Base-by-base conservation (phyloP, 2,113 vertebrate genomes). In the Reinhardtius hippoglossoides region DNA sequence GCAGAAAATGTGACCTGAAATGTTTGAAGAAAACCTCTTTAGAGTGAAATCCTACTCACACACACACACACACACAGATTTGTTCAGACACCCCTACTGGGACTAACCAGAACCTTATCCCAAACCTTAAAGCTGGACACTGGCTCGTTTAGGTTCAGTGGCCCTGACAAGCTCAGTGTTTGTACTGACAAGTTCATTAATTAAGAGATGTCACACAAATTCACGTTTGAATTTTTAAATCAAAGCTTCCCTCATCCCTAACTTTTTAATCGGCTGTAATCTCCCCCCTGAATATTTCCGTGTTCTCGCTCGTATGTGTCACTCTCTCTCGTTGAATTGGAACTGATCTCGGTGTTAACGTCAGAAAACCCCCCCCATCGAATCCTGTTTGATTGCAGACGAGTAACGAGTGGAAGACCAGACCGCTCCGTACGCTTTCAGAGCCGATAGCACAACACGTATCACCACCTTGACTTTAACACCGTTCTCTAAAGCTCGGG, bases 391-490 rank as follows among this genome's bases (percentile, higher is more conserved):
- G 56, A 12, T 16, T 61, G 50, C 48, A 35, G 24, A 23, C 16
- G 23, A 54, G 50, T 9, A 9, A n/a, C 50, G 20, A 54, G 57
- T 9, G 61, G 52, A n/a, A 46, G 40, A 14, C 9, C 9, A 27
- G 26, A 48, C 42, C 16, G 63, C 12, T 71, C n/a, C 15, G 18
- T 16, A 0, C 23, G n/a, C 23, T 0, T 12, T 50, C 15, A 18
- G 73, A 83, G 46, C 44, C 37, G 15, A 76, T 74, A 54, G n/a
- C 16, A 65, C 20, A 58, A 55, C 26, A 71, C 37, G n/a, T 40
- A 55, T 26, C 26, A 55, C 71, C 72, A 83, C 85, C 81, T 87
- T 82, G 72, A 78, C 69, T 76, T 71, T 68, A 74, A 75, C 76
- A 77, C 23, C 69, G 78, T 62, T 70, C 72, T 35, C 35, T 55